Conservation (phyloP, 2,888 invertebrate species). For the Phragmatobia fuliginosa region DNA sequence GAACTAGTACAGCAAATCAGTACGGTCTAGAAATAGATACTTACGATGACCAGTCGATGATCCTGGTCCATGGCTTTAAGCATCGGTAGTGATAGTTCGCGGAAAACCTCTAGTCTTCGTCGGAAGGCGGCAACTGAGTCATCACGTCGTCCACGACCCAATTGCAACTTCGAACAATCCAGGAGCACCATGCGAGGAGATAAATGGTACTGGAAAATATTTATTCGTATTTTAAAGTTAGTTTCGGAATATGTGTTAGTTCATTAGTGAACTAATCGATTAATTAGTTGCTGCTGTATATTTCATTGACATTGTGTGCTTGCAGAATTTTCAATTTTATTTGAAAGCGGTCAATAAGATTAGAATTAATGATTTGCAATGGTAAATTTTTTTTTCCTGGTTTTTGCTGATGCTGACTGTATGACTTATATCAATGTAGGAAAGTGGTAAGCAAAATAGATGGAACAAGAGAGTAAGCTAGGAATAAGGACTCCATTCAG, state of each 20-base stretch:
- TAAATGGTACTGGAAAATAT: conserved; percentile 88
- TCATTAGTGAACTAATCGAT: too few species aligned
- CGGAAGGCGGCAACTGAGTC: conserved; percentile 95
- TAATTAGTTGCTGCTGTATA: too few species aligned
- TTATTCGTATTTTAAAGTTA: not conserved
- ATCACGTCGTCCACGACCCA: conserved; percentile 93
- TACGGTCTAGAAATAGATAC: conserved; percentile 64
- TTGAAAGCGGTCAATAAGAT: not conserved
- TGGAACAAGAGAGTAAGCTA: not conserved
- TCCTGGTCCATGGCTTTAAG: conserved; percentile 94
- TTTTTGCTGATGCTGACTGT: not conserved
- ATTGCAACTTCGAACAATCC: conserved; percentile 96
- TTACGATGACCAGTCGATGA: conserved; percentile 94
- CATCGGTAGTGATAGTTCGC: conserved; percentile 95
- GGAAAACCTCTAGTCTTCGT: conserved; percentile 93
- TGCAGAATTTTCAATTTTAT: too few species aligned
- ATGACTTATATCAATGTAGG: not conserved
- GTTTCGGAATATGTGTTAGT: too few species aligned
- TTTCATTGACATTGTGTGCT: not conserved
- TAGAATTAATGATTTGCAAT: not conserved
- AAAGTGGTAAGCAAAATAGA: not conserved
- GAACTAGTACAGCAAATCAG: not conserved
- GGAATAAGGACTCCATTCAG: not conserved
- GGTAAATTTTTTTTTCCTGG: too few species aligned
- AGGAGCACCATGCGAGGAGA: conserved; percentile 93